Evolutionary conservation across 2,113 vertebrate species (phyloP), one percentile per base, ranked within the genome.

Genomic region (Synodontis membranacea): DNA sequence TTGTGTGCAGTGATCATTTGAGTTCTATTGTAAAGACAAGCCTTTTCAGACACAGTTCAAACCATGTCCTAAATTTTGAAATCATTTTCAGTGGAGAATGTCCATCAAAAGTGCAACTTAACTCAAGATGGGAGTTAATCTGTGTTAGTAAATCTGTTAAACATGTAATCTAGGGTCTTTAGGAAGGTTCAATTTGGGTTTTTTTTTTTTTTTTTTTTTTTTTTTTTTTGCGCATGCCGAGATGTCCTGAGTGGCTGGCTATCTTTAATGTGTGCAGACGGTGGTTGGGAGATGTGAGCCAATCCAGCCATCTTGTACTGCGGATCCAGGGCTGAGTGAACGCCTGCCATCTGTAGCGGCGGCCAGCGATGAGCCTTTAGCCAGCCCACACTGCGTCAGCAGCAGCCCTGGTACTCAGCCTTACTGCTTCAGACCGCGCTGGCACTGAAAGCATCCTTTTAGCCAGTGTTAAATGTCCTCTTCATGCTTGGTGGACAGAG

Each of bases 341-440:
- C 84, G 89, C 70, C 89, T 86, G 90, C 94, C 95, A 95, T 95
- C 94, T 95, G 95, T 93, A 92, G 91, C 92, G 85, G 91, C 88
- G 88, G 91, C 90, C 84, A 86, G 72, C 74, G 83, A 84, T 87
- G 91, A 92, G 87, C 89, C 90, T 89, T 91, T 89, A 92, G 93
- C 92, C 93, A 93, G 92, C 91, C 87, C 82, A 91, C 86, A 86
- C 88, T 91, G 83, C 85, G 86, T 88, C 87, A 86, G 91, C 88
- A 89, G 86, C 87, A 88, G 88, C 86, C 60, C 79, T 70, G 86
- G 83, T 85, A 87, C 81, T 84, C 75, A 84, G 75, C 56, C 42
- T 46, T 84, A 54, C 64, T 60, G 62, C 76, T 74, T 84, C 75
- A 89, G 72, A 66, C 23, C 15, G n/a, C 75, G 56, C 60, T 84